phyloP scores from a whole-genome alignment of 2,888 invertebrate genomes.

The Oscheius sp. region DNA sequence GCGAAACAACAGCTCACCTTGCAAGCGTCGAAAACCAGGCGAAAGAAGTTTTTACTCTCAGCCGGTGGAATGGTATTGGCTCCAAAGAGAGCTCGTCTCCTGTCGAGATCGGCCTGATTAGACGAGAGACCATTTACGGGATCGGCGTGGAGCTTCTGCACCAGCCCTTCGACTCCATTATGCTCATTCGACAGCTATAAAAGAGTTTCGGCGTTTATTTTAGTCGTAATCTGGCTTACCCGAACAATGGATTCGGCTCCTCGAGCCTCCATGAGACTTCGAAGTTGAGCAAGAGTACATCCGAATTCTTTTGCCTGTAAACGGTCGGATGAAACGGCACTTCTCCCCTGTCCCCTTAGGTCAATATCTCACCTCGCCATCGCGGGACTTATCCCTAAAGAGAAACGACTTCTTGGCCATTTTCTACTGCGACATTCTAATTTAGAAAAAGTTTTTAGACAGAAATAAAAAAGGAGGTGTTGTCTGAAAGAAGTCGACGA shows the following conservation, averaged over 20 bases:
- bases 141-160: constrained; percentile 61
- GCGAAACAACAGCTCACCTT: constrained; percentile 42
- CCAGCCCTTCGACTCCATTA: constrained; percentile 68
- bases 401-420: constrained; percentile 28
- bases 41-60: constrained; percentile 65
- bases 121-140: constrained; percentile 63
- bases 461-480: not conserved
- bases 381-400: constrained; percentile 28
- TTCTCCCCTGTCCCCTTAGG: not conserved
- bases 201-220: not conserved
- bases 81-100: constrained; percentile 62
- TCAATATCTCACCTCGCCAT: constrained; percentile 20
- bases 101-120: constrained; percentile 58
- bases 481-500: not conserved
- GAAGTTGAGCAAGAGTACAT: constrained; percentile 88
- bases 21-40: constrained; percentile 65
- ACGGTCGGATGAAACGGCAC: not conserved
- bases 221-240: constrained; percentile 76
- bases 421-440: constrained; percentile 25
- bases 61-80: constrained; percentile 69
- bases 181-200: constrained; percentile 67
- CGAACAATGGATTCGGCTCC: constrained; percentile 92
- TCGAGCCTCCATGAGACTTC: constrained; percentile 97
- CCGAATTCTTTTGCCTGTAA: constrained; percentile 28
- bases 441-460: not conserved